These are phyloP conservation scores for Phrynosoma blainvillii DNA, from an alignment of 2,113 vertebrate genomes.

Conservation along the genomic window DNA sequence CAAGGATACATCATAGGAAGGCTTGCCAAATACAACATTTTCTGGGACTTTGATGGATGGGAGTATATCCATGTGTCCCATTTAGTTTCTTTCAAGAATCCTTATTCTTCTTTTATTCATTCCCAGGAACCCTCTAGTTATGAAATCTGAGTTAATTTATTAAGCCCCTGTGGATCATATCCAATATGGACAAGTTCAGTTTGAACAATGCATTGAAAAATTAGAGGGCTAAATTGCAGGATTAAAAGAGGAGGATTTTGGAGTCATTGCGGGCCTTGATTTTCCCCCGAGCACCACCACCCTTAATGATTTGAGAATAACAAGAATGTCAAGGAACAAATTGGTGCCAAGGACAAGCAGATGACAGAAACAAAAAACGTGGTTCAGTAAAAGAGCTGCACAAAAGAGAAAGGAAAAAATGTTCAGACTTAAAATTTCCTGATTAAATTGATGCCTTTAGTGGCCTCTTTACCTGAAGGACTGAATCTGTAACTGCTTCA, in stretches of 20 bases:
- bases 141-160: constrained; percentile 12
- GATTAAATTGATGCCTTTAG: background rate
- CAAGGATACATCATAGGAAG: background rate
- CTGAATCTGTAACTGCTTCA: too few species aligned
- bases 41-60: background rate
- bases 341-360: constrained; percentile 11
- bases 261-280: background rate
- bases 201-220: constrained; percentile 25
- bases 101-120: constrained; percentile 7
- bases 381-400: background rate
- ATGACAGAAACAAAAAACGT: constrained; percentile 1
- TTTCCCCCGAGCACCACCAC: background rate
- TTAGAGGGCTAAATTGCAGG: background rate
- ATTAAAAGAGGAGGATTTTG: background rate
- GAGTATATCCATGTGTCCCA: background rate
- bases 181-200: constrained; percentile 11
- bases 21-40: background rate
- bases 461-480: background rate
- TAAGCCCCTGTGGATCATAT: constrained; percentile 5
- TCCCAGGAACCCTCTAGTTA: background rate
- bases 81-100: constrained; percentile 16
- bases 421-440: too few species aligned
- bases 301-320: constrained; percentile 31
- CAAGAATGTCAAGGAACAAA: constrained; percentile 4
- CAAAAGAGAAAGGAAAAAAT: constrained; percentile 15